Evolutionary conservation across 1,140 invertebrate species (phyloP), one percentile per base, ranked within the genome.

Genomic region (Macrobrachium rosenbergii): DNA sequence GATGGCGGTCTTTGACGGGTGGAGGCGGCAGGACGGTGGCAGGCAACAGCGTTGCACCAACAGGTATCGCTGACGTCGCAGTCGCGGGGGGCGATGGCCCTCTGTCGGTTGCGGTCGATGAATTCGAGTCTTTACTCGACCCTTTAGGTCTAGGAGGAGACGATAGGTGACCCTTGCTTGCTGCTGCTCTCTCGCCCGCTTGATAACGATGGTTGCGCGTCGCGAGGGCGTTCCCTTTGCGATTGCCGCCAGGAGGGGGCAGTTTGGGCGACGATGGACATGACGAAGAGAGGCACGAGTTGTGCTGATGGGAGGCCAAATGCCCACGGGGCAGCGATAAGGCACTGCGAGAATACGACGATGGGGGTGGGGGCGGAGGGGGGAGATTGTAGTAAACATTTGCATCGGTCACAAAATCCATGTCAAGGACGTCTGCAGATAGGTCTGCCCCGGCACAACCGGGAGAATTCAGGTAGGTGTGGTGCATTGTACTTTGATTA

Each of bases 331-430:
- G 85, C 19, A 81, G 78, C 19, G 79, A 81, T 72, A 43, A 72
- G 23, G 85, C 72, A n/a, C 85, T 69, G 11, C 85, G 78, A 60
- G 67, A 62, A 23, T 76, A 60, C 3, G 12, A 78, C 7, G 63
- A 52, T 16, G 85, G 85, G 19, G 81, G 37, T 16, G 85, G 85
- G 12, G 81, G 37, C 0, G 78, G 85, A 5, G 85, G 85, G 5
- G 85, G 85, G 16, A 87, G 69, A 28, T 87, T 87, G 59, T 87
- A 87, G 60, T 87, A 87, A 37, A 87, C 78, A 21, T 87, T 87
- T 21, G 78, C 78, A 67, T 87, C 85, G 1, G 85, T 87, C 72
- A 87, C 58, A 21, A 87, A 87, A 60, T 82, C 78, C 28, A 81
- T 64, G n/a, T 87, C 85, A 12, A 58, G 58, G 10, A 43, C 60